Base-by-base conservation (phyloP, 1,140 invertebrate genomes). In the Drosophila paulistorum region DNA sequence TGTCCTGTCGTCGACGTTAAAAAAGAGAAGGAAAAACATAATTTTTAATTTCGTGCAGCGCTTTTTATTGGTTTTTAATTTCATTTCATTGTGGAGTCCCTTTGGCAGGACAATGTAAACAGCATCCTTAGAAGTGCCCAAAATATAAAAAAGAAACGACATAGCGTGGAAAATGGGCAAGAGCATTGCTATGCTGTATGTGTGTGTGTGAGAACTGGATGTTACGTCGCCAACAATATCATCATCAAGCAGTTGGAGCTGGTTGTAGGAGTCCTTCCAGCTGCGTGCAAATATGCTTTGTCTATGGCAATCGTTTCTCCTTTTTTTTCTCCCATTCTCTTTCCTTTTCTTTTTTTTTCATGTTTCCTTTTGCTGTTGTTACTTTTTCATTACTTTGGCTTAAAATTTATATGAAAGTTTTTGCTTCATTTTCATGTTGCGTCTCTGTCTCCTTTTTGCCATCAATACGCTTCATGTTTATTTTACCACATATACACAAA, bases 1-100 rank as follows among this genome's bases (percentile, higher is more conserved):
- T 37, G 35, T 11, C 35, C 35, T 10, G 9, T 64, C 6, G 30
- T 6, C 30, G 30, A 30, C 6, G 30, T 30, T 30, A 30, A 65
- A 61, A 62, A 77, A 80, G 68, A 81, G 73, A 69, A 69, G 78
- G 73, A 70, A 87, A 85, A 87, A 87, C 84, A 87, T 87, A 89
- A 87, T 87, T 87, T 87, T 87, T 89, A 87, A 87, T 87, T 87
- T 87, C 76, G 70, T 77, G 77, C 63, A 77, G 63, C 67, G 74
- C 77, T 84, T 87, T 89, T 87, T 87, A 87, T 87, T 87, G 84
- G 84, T 87, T 87, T 87, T 87, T 87, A 87, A 87, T 87, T 87
- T 89, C 84, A 68, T 65, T 74, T 70, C 58, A 54, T 59, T 17
- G 37, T 41, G 17, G 39, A 54, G 61, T 78, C 67, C 79, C 65